Base-by-base conservation (phyloP, 2,888 invertebrate genomes). In the Gnatocerus cornutus region DNA sequence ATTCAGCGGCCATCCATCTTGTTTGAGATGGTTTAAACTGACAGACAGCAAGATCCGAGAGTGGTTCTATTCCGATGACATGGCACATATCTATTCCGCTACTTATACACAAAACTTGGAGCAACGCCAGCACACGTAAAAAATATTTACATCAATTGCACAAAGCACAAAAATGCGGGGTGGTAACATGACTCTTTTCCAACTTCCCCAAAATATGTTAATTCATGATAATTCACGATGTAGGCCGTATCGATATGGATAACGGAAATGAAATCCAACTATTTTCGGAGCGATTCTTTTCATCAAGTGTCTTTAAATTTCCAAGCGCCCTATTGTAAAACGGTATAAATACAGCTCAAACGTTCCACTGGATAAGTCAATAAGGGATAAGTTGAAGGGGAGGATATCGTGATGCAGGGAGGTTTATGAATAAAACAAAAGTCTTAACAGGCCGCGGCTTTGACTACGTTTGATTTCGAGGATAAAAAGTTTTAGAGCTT, bases 1-100 rank as follows among this genome's bases (percentile, higher is more conserved):
- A 88, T 88, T 88, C 88, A 87, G 85, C 86, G 86, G 87, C 87
- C 88, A 88, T 88, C 88, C 88, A 88, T 88, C 88, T 88, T 88
- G 87, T 88, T 88, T 88, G 88, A 88, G 87, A 84, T 83, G 84
- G 84, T 84, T 84, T 84, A 84, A 84, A 84, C 82, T 84, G 85
- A 81, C 85, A 84, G 84, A 84, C 84, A 83, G 83, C 83, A 83
- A 82, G 83, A 83, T 82, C 82, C 80, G 83, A 82, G 83, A 82
- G 82, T 82, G 81, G 79, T 79, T 79, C 81, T 80, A 82, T 82
- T 80, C 74, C 80, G 82, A 83, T 83, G 84, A 84, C 84, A 83
- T 80, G 83, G 82, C 83, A 83, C 80, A 83, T 83, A 81, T 81
- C 80, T 81, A 79, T 80, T 79, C 76, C 78, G 79, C 75, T 77